Evolutionary conservation across 2,888 invertebrate species (phyloP).

Genomic region (Bugulina stolonifera): DNA sequence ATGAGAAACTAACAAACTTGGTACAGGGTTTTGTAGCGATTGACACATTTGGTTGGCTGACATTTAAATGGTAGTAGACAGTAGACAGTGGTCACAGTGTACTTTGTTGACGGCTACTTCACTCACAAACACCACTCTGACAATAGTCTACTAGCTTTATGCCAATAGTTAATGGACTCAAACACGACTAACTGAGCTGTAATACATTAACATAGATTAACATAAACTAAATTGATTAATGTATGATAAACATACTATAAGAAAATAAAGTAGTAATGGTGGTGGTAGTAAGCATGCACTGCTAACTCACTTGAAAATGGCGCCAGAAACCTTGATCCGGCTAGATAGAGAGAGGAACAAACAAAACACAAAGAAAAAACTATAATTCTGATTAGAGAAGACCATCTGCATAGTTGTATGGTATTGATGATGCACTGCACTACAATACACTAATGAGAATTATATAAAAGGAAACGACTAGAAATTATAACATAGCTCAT

Average conservation of each 20-base stretch:
- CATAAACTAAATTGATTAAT: slow-evolving; percentile 1
- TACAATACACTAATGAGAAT: too few species aligned
- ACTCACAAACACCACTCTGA: neutral
- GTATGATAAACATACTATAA: slow-evolving; percentile 3
- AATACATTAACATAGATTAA: neutral
- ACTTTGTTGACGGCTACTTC: too few species aligned
- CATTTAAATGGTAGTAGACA: too few species aligned
- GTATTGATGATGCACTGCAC: too few species aligned
- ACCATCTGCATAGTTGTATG: too few species aligned
- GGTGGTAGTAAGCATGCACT: slow-evolving; percentile 23
- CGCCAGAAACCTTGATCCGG: slow-evolving; percentile 18
- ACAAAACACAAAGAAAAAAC: neutral
- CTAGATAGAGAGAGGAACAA: slow-evolving; percentile 19
- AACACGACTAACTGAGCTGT: neutral
- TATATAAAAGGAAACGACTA: too few species aligned
- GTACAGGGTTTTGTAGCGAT: too few species aligned
- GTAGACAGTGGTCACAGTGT: too few species aligned
- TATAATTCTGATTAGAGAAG: too few species aligned
- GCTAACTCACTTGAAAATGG: slow-evolving; percentile 26
- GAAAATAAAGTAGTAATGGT: neutral
- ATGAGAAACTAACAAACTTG: too few species aligned
- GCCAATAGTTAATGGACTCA: neutral
- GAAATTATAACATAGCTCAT: too few species aligned
- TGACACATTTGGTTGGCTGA: too few species aligned
- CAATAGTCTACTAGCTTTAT: neutral